These are phyloP conservation scores for Agriopis leucophaearia DNA, from an alignment of 2,888 invertebrate species.

Conservation along the genomic window DNA sequence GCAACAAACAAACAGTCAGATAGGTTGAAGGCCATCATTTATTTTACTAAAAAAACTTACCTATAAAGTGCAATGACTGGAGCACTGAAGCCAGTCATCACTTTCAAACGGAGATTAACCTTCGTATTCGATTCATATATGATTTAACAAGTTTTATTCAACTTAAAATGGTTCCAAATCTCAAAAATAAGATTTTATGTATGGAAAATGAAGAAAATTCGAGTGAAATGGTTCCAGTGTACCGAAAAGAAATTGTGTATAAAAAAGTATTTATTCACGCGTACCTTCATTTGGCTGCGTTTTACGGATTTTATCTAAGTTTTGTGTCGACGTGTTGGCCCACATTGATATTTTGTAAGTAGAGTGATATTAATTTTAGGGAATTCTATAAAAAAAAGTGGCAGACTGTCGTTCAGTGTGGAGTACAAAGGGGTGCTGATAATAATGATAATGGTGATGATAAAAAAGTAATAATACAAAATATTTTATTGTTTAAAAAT, in stretches of 20 bases:
- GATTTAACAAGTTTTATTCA: not conserved
- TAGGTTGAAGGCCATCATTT: not conserved
- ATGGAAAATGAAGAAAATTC: not conserved
- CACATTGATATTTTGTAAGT: slow-evolving; percentile 29
- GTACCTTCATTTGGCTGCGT: not conserved
- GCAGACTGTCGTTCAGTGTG: not conserved
- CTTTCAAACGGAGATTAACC: not conserved
- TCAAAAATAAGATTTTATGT: not conserved
- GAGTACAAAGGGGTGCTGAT: too few relatives aligned
- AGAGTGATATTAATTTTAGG: not conserved
- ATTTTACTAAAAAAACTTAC: not conserved
- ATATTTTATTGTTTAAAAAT: too few relatives aligned
- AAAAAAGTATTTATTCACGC: slow-evolving; percentile 3
- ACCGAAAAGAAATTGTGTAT: slow-evolving; percentile 1
- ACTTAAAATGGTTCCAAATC: not conserved
- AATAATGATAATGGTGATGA: too few relatives aligned
- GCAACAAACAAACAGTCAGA: not conserved
- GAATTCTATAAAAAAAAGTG: not conserved
- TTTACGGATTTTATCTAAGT: slow-evolving; percentile 11
- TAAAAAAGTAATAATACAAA: too few relatives aligned
- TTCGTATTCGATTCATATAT: not conserved
- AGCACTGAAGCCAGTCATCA: not conserved
- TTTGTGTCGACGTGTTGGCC: slow-evolving; percentile 9
- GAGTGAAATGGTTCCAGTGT: not conserved
- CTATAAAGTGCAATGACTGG: not conserved